Conservation (phyloP, 2,113 vertebrate species). For the Syngnathus floridae region DNA sequence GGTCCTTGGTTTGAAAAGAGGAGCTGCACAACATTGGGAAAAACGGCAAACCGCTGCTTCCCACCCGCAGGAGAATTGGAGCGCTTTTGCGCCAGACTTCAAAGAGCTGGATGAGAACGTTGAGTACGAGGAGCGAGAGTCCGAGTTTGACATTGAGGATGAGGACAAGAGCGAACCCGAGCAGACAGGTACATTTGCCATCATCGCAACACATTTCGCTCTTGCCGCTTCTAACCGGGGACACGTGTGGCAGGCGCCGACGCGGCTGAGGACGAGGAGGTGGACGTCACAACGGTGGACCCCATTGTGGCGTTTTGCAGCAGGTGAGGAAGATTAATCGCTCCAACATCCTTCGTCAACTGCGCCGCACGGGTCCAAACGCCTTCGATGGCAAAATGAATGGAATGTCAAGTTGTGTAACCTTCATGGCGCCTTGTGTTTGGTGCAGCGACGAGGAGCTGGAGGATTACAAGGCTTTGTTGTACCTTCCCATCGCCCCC, state of each 20-base stretch:
- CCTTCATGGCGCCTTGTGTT: neutral
- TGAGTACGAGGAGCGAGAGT: constrained; percentile 95
- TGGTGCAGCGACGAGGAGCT: constrained; percentile 86
- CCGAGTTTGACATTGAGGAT: constrained; percentile 97
- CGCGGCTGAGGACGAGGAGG: constrained; percentile 93
- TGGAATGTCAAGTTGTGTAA: neutral
- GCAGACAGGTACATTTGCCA: constrained; percentile 78
- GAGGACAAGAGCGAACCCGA: constrained; percentile 98
- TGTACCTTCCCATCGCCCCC: constrained; percentile 94
- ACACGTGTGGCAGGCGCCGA: constrained; percentile 77
- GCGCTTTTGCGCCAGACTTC: constrained; percentile 96
- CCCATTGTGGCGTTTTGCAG: constrained; percentile 95
- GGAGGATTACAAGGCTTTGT: constrained; percentile 89
- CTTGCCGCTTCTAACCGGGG: neutral
- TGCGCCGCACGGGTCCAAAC: neutral
- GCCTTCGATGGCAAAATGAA: neutral
- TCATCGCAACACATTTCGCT: neutral
- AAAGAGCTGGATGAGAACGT: constrained; percentile 98
- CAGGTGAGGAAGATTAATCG: constrained; percentile 68
- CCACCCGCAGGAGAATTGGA: constrained; percentile 91
- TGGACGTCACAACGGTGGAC: constrained; percentile 94
- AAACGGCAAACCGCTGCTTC: neutral
- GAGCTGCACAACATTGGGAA: no score
- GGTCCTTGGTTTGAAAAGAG: no score
- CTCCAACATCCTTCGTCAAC: neutral